Base-by-base conservation (phyloP, 2,113 vertebrate species). In the Todiramphus saurophagus region DNA sequence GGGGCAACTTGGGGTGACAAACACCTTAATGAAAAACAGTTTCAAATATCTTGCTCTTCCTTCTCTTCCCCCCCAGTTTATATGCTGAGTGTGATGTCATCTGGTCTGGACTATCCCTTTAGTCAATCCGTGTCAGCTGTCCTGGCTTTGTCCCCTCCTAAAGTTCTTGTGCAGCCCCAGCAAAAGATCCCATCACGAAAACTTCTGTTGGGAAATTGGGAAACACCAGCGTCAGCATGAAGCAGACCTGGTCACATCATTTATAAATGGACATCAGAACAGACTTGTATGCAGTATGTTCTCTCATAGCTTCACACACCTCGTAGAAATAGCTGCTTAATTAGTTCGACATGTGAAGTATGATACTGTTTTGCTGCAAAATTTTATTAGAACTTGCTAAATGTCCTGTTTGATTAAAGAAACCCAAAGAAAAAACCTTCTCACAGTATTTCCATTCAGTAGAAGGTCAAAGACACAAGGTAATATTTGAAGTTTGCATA, bases 191-290 rank as follows among this genome's bases (percentile, higher is more conserved):
- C 24, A 4, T 64, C 5, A 2, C 5, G 11, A 30, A 39, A 46
- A 56, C 11, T 75, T 60, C 35, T 28, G 5, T 13, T 48, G 28
- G 18, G 48, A 46, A 77, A n/a, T 0, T 27, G 16, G 9, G 2
- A 41, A 46, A 37, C 12, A 5, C 20, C 13, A 41, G 4, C 30
- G 4, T 51, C 44, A 81, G 18, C 6, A 7, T 53, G 51, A 56
- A 8, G 25, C 35, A 27, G 0, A 83, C 31, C 17, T 31, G 13
- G 15, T 53, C 4, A 21, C 9, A 0, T 15, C 20, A 6, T 62
- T 66, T 75, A 25, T 50, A 56, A 84, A 46, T 17, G 27, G 41
- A 30, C 20, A 30, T 25, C 13, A 44, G 24, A 80, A 66, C 21
- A 41, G 70, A 27, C 33, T 72, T 72, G 53, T 62, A 11, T 0